Evolutionary conservation across 2,113 vertebrate species (phyloP).

Genomic region (Toxotes jaculatrix): DNA sequence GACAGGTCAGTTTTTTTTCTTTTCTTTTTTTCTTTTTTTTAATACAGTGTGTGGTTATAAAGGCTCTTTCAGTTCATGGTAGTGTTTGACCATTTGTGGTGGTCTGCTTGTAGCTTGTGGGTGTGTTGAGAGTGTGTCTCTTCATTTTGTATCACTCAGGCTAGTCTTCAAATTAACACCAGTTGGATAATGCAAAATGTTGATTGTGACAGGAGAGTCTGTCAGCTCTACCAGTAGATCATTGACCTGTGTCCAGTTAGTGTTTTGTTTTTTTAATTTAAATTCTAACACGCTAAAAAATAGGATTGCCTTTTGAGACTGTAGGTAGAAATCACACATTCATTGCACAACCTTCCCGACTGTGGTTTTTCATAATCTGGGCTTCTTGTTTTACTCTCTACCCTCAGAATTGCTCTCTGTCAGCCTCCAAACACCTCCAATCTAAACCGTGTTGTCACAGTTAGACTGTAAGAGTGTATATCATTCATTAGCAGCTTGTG

Average conservation of each 20-base stretch:
- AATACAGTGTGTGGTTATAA: neutral
- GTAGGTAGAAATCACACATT: neutral
- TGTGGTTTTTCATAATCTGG: neutral
- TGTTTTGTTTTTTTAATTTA: neutral
- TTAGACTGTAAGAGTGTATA: constrained; percentile 46
- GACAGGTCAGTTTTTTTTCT: neutral
- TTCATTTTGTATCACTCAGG: constrained; percentile 28
- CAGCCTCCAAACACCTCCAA: constrained; percentile 36
- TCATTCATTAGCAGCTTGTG: constrained; percentile 79
- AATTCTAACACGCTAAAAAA: constrained; percentile 9
- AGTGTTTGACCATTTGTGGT: constrained; percentile 3
- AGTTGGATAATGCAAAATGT: constrained; percentile 29
- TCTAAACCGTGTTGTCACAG: constrained; percentile 43
- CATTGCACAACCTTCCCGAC: neutral
- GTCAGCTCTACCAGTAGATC: neutral
- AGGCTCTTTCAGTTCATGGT: neutral
- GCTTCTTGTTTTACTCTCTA: neutral
- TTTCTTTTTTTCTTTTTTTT: neutral
- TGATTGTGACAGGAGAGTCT: constrained; percentile 39
- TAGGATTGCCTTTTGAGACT: neutral
- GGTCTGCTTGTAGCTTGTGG: constrained; percentile 14
- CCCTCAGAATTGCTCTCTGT: constrained; percentile 17
- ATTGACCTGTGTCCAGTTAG: constrained; percentile 24
- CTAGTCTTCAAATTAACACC: constrained; percentile 44
- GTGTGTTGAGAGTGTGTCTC: constrained; percentile 20